A percentile compares a stretch with the other conserved stretches of the same genome.
Conservation (phyloP, 2,113 vertebrate genomes). For the Festucalex cinctus region DNA sequence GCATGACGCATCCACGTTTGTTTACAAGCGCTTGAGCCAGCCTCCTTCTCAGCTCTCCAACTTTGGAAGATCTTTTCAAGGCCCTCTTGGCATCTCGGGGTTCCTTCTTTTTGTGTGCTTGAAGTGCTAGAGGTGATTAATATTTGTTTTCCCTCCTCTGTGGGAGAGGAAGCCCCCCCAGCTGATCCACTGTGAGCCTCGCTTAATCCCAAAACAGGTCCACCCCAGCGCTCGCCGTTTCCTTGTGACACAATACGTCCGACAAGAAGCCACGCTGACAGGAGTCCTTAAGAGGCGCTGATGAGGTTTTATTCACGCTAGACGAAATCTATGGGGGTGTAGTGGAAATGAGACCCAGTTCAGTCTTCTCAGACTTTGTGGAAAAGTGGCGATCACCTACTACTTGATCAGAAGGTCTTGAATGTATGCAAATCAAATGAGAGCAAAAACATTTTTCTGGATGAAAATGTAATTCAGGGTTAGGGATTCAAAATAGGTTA, state of each 20-base stretch:
- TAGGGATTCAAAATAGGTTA: too few relatives aligned
- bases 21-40: not conserved
- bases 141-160: conserved; percentile 73
- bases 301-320: conserved; percentile 16
- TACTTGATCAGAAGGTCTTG: not conserved
- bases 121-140: conserved; percentile 74
- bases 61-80: conserved; percentile 4
- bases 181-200: conserved; percentile 67
- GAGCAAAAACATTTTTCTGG: too few relatives aligned
- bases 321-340: not conserved
- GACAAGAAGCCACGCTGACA: conserved; percentile 15
- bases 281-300: conserved; percentile 22
- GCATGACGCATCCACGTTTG: not conserved
- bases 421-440: too few relatives aligned
- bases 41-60: not conserved
- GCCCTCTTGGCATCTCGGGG: conserved; percentile 36
- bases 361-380: not conserved
- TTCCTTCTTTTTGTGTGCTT: conserved; percentile 54
- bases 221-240: conserved; percentile 30
- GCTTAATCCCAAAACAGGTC: conserved; percentile 57
- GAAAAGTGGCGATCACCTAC: not conserved
- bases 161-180: conserved; percentile 68
- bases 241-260: conserved; percentile 9
- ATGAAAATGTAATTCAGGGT: too few relatives aligned
- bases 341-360: not conserved